Evolutionary conservation across 2,797 vertebrate genomes (phyloP).

Genomic region (Sebastes vulpes): DNA sequence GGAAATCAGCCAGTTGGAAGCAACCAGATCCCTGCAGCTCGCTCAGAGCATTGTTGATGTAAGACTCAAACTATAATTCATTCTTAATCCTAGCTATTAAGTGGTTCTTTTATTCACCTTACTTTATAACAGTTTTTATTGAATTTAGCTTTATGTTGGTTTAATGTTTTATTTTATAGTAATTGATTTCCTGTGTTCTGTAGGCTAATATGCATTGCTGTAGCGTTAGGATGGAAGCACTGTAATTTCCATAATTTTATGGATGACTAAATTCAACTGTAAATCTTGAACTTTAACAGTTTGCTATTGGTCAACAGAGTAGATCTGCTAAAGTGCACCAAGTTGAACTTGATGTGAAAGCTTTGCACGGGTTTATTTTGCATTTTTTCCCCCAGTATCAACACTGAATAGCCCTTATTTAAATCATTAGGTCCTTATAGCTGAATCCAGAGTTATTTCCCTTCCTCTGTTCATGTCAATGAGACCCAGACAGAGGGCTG

Average conservation of each 20-base stretch:
- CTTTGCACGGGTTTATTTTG: no score
- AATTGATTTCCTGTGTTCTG: neutral
- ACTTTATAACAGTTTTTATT: neutral
- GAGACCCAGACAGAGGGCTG: no score
- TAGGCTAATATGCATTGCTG: no score
- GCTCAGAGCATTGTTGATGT: neutral
- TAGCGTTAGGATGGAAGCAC: neutral
- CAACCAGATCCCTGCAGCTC: neutral
- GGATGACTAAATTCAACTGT: neutral
- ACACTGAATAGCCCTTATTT: no score
- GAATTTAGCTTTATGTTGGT: neutral
- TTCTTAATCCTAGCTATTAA: neutral
- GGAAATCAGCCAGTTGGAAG: neutral
- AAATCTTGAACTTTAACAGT: neutral
- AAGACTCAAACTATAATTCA: neutral
- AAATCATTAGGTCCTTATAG: no score
- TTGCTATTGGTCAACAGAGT: no score
- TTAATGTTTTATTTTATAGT: neutral
- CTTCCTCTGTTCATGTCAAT: no score
- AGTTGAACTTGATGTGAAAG: neutral
- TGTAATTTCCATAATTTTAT: no score
- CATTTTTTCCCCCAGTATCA: accelerated
- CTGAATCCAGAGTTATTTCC: no score
- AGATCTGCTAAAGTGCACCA: no score
- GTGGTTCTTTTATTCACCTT: neutral